phyloP scores from a whole-genome alignment of 2,113 vertebrate species.

The Hyaena hyaena region DNA sequence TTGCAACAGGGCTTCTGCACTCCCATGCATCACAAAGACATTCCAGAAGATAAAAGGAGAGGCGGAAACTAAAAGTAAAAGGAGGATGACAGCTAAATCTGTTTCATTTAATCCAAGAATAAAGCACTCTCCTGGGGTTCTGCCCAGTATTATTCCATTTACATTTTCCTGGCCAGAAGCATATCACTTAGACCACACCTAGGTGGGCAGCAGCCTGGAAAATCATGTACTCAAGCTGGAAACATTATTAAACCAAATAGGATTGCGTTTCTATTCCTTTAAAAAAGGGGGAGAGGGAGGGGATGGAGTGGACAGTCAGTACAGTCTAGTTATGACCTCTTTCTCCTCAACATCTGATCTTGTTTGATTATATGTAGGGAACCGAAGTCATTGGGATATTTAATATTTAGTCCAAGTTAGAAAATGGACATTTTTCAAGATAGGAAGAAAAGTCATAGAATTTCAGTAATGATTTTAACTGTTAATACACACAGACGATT shows the following conservation, averaged over 20 bases:
- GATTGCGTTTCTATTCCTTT: neutral
- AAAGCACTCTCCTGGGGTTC: neutral
- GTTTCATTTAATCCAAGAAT: conserved; percentile 40
- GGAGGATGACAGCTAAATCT: conserved; percentile 20
- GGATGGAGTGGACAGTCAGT: neutral
- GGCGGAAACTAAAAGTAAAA: neutral
- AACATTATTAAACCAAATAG: neutral
- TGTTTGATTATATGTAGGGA: neutral
- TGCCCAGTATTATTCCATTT: neutral
- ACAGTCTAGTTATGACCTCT: neutral
- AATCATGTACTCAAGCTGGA: neutral
- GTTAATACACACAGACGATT: neutral
- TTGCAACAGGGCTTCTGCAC: neutral
- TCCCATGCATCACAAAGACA: conserved; percentile 7
- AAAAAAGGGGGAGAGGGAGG: neutral
- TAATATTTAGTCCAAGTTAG: conserved; percentile 27
- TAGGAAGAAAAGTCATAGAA: neutral
- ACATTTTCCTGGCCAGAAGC: neutral
- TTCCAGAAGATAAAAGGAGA: conserved; percentile 13
- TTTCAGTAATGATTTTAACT: conserved; percentile 41
- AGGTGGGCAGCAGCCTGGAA: neutral
- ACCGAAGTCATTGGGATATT: neutral
- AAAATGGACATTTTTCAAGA: neutral
- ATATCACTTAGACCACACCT: neutral
- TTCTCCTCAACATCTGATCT: neutral